A percentile compares a stretch with the other conserved stretches of the same genome.
Evolutionary conservation across 2,797 vertebrate genomes (phyloP).

Genomic region (Danio jaintianensis): DNA sequence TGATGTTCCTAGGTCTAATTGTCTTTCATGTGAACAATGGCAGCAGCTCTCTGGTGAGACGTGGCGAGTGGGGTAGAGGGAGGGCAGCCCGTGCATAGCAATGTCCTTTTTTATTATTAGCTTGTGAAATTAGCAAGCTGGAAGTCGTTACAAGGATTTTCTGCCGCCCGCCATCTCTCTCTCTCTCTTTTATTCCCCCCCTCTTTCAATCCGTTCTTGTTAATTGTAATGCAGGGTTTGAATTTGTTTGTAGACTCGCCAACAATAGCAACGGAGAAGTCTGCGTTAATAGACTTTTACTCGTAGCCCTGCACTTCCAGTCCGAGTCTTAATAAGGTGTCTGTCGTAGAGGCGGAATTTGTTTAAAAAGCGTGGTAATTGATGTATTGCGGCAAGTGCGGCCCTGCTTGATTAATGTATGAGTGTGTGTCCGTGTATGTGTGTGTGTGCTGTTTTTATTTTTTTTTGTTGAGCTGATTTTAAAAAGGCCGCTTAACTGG

Average conservation of each 20-base stretch:
- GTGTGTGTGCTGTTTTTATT: conserved; percentile 37
- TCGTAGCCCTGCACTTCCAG: conserved; percentile 62
- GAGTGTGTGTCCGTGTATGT: conserved; percentile 70
- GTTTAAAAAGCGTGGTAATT: conserved; percentile 88
- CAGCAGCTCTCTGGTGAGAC: conserved; percentile 84
- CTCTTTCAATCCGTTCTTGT: conserved; percentile 55
- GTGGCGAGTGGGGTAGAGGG: conserved; percentile 75
- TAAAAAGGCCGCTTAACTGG: conserved; percentile 87
- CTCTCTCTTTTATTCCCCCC: no score
- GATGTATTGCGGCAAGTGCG: conserved; percentile 82
- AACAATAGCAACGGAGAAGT: conserved; percentile 78
- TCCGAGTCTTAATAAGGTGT: conserved; percentile 83
- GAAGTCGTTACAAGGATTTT: conserved; percentile 88
- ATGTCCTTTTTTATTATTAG: conserved; percentile 90
- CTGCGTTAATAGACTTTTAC: conserved; percentile 88
- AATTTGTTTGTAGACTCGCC: conserved; percentile 86
- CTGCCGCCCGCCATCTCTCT: conserved; percentile 67
- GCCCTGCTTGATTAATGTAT: conserved; percentile 89
- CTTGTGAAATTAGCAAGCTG: conserved; percentile 91
- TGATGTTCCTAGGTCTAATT: conserved; percentile 91
- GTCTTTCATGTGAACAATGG: conserved; percentile 93
- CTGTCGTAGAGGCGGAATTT: conserved; percentile 84
- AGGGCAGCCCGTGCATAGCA: conserved; percentile 84
- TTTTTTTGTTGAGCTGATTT: conserved; percentile 82
- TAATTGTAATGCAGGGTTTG: conserved; percentile 87